Conservation (phyloP, 1,140 invertebrate genomes). For the honey bee (Apis mellifera) region DNA sequence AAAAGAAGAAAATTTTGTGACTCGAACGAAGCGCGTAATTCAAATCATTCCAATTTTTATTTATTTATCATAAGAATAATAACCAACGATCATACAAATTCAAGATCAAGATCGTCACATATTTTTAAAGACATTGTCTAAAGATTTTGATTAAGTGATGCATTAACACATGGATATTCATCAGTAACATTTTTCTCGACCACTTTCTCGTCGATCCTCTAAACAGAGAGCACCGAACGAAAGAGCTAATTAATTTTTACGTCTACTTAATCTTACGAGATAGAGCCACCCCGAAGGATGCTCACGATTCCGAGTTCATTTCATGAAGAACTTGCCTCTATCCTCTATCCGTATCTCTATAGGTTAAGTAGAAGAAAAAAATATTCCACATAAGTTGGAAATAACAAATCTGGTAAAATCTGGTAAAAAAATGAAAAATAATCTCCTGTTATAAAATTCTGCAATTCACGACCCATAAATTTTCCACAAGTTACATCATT, state of each 20-base stretch:
- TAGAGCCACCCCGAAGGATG: slow-evolving; percentile 16
- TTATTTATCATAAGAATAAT: no score
- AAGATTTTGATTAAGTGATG: background rate
- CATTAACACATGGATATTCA: background rate
- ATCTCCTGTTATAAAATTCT: no score
- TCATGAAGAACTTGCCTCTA: background rate
- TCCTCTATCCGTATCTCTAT: background rate
- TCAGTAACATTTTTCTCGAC: slow-evolving; percentile 16
- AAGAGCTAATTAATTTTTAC: slow-evolving; percentile 41
- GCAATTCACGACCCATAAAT: no score
- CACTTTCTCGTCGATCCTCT: slow-evolving; percentile 10
- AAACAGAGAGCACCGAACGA: slow-evolving; percentile 4
- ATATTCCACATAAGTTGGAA: background rate
- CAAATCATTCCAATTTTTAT: no score
- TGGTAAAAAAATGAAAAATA: no score
- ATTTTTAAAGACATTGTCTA: background rate
- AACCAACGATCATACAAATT: no score
- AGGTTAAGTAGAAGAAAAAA: background rate
- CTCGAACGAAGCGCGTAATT: no score
- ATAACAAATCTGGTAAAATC: no score
- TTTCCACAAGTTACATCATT: no score
- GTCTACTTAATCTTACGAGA: slow-evolving; percentile 36
- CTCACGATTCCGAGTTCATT: background rate
- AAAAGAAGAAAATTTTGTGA: background rate
- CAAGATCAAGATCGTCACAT: no score